These are phyloP conservation scores for Cydia pomonella DNA, from an alignment of 1,140 invertebrate species.

Conservation along the genomic window DNA sequence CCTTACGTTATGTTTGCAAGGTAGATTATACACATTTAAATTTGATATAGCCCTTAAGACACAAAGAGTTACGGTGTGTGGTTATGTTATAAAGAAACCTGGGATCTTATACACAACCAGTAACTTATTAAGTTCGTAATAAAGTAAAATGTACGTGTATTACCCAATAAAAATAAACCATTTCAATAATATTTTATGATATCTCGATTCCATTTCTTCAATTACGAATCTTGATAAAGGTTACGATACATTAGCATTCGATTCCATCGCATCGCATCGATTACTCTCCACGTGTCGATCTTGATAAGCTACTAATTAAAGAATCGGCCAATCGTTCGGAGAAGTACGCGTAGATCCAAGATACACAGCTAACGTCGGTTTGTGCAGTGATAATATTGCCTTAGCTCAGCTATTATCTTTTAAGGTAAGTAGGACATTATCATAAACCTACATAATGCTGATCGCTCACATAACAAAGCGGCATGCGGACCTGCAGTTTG, in stretches of 20 bases:
- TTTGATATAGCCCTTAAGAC: too few relatives aligned
- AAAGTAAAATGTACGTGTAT: slow-evolving; percentile 2
- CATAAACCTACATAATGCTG: too few relatives aligned
- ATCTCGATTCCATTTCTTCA: slow-evolving; percentile 33
- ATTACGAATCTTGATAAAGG: slow-evolving; percentile 43
- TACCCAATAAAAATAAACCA: neutral
- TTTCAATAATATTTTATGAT: slow-evolving; percentile 29
- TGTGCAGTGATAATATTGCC: neutral
- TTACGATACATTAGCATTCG: slow-evolving; percentile 55
- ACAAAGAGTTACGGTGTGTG: too few relatives aligned
- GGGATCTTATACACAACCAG: slow-evolving; percentile 28
- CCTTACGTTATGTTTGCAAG: too few relatives aligned
- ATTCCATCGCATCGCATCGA: slow-evolving; percentile 54
- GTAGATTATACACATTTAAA: too few relatives aligned
- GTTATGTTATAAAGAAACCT: too few relatives aligned
- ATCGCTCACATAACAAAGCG: too few relatives aligned
- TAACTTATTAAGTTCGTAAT: slow-evolving; percentile 34
- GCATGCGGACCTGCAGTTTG: too few relatives aligned
- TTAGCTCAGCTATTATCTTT: too few relatives aligned
- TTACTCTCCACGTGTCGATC: slow-evolving; percentile 58
- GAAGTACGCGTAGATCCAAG: slow-evolving; percentile 40
- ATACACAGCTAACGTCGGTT: slow-evolving; percentile 5
- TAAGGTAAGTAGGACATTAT: too few relatives aligned
- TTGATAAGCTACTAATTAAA: slow-evolving; percentile 69
- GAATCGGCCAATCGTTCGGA: slow-evolving; percentile 56